Conservation (phyloP, 2,113 vertebrate species). For the Polyodon spathula region DNA sequence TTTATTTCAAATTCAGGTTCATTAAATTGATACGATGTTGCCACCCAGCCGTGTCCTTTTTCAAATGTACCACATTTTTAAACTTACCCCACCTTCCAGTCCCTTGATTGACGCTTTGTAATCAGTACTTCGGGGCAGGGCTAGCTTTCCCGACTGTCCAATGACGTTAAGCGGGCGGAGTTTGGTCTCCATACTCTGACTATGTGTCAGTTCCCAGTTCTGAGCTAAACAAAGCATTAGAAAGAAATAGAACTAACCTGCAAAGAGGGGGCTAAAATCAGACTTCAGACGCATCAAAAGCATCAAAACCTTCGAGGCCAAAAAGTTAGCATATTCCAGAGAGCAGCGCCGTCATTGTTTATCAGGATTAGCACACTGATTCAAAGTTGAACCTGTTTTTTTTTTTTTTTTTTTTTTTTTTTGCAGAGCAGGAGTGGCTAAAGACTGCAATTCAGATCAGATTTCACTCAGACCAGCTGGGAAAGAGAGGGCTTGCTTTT, state of each 20-base stretch:
- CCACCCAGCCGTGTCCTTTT: constrained; percentile 42
- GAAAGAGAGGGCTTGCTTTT: constrained; percentile 39
- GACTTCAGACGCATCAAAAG: not conserved
- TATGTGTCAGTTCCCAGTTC: constrained; percentile 52
- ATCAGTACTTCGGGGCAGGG: constrained; percentile 49
- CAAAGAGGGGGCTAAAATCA: constrained; percentile 23
- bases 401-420: constrained; percentile 26
- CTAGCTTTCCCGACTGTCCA: constrained; percentile 39
- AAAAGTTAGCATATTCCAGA: constrained; percentile 13
- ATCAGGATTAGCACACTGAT: constrained; percentile 40
- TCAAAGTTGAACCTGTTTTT: constrained; percentile 34
- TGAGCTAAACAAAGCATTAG: constrained; percentile 57
- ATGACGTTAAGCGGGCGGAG: constrained; percentile 48
- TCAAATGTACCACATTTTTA: constrained; percentile 52
- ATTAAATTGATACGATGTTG: constrained; percentile 56
- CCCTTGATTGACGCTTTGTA: constrained; percentile 45
- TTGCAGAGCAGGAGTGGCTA: constrained; percentile 35
- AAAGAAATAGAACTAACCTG: constrained; percentile 53
- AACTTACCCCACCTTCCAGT: constrained; percentile 37
- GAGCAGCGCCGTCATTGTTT: not conserved
- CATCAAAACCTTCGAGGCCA: not conserved
- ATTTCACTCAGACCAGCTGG: constrained; percentile 54
- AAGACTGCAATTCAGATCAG: constrained; percentile 51
- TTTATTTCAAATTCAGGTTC: constrained; percentile 49
- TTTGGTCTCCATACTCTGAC: constrained; percentile 40